Evolutionary conservation across 2,113 vertebrate genomes (phyloP).

Genomic region (Seriola quinqueradiata): DNA sequence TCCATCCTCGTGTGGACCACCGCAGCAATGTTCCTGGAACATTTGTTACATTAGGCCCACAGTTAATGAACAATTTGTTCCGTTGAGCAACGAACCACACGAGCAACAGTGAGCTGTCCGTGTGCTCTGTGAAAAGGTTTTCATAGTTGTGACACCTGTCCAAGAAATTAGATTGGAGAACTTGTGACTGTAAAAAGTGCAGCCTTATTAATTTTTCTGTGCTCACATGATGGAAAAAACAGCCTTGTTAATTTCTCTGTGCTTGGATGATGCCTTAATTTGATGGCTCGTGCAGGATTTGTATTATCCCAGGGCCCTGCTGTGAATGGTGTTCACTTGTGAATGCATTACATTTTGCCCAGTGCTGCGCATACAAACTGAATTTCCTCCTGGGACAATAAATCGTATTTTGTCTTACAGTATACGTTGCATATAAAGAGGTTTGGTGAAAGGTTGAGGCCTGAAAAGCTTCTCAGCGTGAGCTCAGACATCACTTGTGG

Average conservation of each 20-base stretch:
- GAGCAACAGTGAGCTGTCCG: constrained; percentile 50
- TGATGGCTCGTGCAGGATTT: constrained; percentile 27
- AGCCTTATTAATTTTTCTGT: constrained; percentile 56
- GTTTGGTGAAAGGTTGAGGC: constrained; percentile 7
- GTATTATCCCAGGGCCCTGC: constrained; percentile 12
- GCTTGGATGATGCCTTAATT: constrained; percentile 54
- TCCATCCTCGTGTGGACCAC: constrained; percentile 80
- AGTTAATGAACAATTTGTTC: constrained; percentile 83
- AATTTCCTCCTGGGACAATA: constrained; percentile 2
- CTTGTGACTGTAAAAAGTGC: constrained; percentile 44
- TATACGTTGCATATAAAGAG: constrained; percentile 16
- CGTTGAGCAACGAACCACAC: constrained; percentile 72
- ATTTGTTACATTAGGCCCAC: constrained; percentile 74
- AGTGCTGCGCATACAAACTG: constrained; percentile 11
- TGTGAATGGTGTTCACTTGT: constrained; percentile 37
- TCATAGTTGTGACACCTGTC: constrained; percentile 53
- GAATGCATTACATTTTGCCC: constrained; percentile 18
- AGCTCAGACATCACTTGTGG: constrained; percentile 30
- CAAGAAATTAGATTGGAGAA: constrained; percentile 55
- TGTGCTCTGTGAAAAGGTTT: constrained; percentile 45
- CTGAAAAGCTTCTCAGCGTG: constrained; percentile 13
- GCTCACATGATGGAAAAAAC: constrained; percentile 46
- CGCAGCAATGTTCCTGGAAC: constrained; percentile 69
- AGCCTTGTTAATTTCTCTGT: constrained; percentile 52
- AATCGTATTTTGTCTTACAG: constrained; percentile 4